Evolutionary conservation across 2,888 invertebrate species (phyloP), one percentile per base, ranked within the genome.

Genomic region (Meloe dianella): DNA sequence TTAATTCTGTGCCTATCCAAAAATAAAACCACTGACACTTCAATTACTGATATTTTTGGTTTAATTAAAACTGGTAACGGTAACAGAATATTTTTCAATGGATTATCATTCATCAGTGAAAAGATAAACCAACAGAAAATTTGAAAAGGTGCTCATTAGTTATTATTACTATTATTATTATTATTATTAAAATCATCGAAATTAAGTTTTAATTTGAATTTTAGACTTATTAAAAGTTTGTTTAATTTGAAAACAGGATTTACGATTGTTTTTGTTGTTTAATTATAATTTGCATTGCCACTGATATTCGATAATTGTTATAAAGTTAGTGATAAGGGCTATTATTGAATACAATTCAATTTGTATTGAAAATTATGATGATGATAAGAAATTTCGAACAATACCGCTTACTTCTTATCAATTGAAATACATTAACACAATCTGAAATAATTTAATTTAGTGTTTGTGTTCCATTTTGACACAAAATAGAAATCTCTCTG

Each of bases 371-470:
- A 47, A 47, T 20, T 7, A 47, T 20, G 47, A 47, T 47, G 41
- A n/a, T 41, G 9, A 20, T 10, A 22, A 35, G 35, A 20, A 22
- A 47, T 47, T 20, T 10, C 10, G 22, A 20, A 47, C 20, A 47
- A 47, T 47, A 47, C 47, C 10, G 12, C 47, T 20, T 20, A 17
- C 47, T 20, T 20, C 20, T 47, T 47, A 20, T 47, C 47, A 47
- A 47, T 47, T 47, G 20, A 20, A 47, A 47, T 47, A 20, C 47
- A 22, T 47, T 47, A 47, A 47, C 10, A 47, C 20, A 9, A 47
- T 47, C 47, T 47, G 47, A 20, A 47, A 47, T 47, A 47, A 47
- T 47, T 47, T 9, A 20, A 47, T 47, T 47, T 47, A 20, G 20
- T 47, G 20, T 47, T 47, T 47, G 12, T 47, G 9, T 47, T 47